Conservation (phyloP, 2,113 vertebrate species). For the Entelurus aequoreus region DNA sequence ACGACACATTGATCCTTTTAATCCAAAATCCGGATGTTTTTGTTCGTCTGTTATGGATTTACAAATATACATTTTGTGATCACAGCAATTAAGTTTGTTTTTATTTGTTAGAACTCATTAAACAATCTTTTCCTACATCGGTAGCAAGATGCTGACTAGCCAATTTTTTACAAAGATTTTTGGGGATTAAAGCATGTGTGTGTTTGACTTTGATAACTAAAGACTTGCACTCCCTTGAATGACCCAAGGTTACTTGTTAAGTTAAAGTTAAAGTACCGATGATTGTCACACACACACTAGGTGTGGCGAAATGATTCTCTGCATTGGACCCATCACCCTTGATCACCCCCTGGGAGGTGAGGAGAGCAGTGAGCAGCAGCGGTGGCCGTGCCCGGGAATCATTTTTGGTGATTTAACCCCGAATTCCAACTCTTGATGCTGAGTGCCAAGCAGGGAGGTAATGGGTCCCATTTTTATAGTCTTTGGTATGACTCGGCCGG, state of each 20-base stretch:
- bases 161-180: constrained; percentile 22
- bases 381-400: no score
- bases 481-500: no score
- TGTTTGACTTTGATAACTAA: not conserved
- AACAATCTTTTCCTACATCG: constrained; percentile 35
- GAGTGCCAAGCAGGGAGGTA: no score
- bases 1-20: constrained; percentile 1
- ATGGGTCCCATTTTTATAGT: no score
- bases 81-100: constrained; percentile 32
- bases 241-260: not conserved
- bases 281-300: no score
- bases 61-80: constrained; percentile 37
- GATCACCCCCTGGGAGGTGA: no score
- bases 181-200: constrained; percentile 18
- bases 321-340: no score
- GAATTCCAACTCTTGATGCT: no score
- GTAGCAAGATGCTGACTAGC: constrained; percentile 40
- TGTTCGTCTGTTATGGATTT: constrained; percentile 25
- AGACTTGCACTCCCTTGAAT: not conserved
- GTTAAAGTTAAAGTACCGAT: no score
- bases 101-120: constrained; percentile 26
- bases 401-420: no score
- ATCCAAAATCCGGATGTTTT: constrained; percentile 9
- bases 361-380: no score
- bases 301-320: no score